These are phyloP conservation scores for Campylomormyrus tamandua DNA, from an alignment of 2,113 vertebrate genomes.

Conservation along the genomic window DNA sequence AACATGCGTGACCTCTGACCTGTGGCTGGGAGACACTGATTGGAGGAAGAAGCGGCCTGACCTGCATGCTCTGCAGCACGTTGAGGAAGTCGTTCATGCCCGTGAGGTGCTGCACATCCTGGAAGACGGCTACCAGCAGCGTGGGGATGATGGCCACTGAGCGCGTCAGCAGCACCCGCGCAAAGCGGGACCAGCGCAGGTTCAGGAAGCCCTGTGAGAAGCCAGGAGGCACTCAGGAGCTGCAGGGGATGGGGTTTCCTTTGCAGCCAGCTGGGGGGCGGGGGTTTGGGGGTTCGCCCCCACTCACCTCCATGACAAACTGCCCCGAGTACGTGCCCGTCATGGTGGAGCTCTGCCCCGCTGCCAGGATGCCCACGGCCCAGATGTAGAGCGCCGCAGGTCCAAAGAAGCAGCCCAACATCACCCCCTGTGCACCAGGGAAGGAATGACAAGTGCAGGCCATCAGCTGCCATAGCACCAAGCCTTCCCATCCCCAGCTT, in stretches of 20 bases:
- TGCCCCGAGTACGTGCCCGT: slow-evolving; percentile 95
- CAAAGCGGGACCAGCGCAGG: slow-evolving; percentile 87
- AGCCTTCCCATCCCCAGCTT: background rate
- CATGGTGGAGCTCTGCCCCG: slow-evolving; percentile 97
- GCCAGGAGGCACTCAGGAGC: background rate
- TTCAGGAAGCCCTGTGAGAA: slow-evolving; percentile 79
- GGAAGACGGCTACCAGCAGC: slow-evolving; percentile 79
- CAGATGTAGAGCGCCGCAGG: slow-evolving; percentile 88
- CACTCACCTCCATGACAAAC: slow-evolving; percentile 95
- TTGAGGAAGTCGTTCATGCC: slow-evolving; percentile 96
- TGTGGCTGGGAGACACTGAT: background rate
- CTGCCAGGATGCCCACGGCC: slow-evolving; percentile 91
- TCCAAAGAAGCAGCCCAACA: slow-evolving; percentile 89
- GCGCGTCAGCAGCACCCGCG: slow-evolving; percentile 80
- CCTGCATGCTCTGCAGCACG: slow-evolving; percentile 90
- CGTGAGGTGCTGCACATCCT: slow-evolving; percentile 75
- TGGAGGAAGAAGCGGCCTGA: slow-evolving; percentile 34
- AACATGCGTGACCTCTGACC: background rate
- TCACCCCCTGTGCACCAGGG: slow-evolving; percentile 62
- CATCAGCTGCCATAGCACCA: background rate
- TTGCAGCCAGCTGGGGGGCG: background rate
- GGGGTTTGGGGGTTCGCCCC: slow-evolving; percentile 32
- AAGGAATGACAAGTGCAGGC: background rate
- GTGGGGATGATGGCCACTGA: slow-evolving; percentile 83
- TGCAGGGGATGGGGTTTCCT: background rate